phyloP scores from a whole-genome alignment of 2,797 vertebrate genomes.

The Thalassophryne amazonica region DNA sequence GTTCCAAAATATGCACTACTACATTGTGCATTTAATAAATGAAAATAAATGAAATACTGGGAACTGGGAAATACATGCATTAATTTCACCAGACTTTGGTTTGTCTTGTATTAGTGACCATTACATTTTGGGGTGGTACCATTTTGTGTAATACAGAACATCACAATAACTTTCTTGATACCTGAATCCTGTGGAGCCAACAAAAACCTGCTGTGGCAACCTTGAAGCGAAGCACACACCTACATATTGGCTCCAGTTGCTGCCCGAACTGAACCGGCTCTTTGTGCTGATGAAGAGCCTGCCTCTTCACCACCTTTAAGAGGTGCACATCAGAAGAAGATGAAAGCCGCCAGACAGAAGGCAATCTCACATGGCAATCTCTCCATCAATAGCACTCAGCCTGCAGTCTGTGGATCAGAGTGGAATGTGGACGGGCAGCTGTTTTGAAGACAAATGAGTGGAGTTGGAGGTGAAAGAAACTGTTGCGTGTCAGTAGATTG shows the following conservation, averaged over 20 bases:
- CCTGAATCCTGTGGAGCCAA: not conserved
- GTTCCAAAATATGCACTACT: too few relatives aligned
- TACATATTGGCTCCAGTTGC: not conserved
- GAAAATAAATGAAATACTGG: too few relatives aligned
- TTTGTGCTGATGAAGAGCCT: slow-evolving; percentile 49
- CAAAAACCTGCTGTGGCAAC: not conserved
- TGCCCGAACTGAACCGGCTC: slow-evolving; percentile 17
- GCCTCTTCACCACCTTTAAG: slow-evolving; percentile 33
- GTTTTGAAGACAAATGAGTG: slow-evolving; percentile 37
- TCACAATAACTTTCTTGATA: not conserved
- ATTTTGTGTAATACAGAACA: too few relatives aligned
- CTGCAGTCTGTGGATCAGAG: slow-evolving; percentile 50
- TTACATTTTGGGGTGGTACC: too few relatives aligned
- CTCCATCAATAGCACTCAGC: slow-evolving; percentile 52
- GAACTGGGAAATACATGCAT: too few relatives aligned
- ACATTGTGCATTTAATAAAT: too few relatives aligned
- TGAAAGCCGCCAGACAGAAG: slow-evolving; percentile 44
- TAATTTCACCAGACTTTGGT: too few relatives aligned
- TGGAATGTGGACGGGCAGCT: slow-evolving; percentile 33
- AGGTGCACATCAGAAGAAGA: slow-evolving; percentile 41
- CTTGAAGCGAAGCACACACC: not conserved
- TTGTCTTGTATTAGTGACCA: too few relatives aligned
- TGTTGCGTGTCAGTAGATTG: slow-evolving; percentile 26
- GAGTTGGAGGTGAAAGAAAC: slow-evolving; percentile 56
- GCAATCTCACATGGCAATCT: slow-evolving; percentile 33